These are phyloP conservation scores for Cephonodes hylas DNA, from an alignment of 2,888 invertebrate genomes.

Conservation along the genomic window DNA sequence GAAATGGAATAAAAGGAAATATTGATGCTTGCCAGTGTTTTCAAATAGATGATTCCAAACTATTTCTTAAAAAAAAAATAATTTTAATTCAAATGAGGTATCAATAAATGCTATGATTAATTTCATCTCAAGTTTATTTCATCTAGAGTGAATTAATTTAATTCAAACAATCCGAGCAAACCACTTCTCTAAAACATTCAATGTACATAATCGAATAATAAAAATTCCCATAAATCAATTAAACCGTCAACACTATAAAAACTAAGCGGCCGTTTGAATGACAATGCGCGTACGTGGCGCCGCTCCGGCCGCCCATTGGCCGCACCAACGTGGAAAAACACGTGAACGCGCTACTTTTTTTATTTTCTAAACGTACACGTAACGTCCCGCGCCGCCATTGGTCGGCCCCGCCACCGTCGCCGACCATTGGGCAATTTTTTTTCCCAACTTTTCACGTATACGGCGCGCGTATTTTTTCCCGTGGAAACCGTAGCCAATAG, in stretches of 20 bases:
- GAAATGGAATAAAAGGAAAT: background rate
- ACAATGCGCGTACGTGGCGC: slow-evolving; percentile 60
- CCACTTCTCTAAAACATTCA: too few species aligned
- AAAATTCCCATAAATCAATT: background rate
- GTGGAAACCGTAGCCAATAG: slow-evolving; percentile 72
- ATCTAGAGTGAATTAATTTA: too few species aligned
- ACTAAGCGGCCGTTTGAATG: slow-evolving; percentile 57
- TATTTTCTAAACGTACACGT: slow-evolving; percentile 76
- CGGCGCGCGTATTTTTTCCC: slow-evolving; percentile 67
- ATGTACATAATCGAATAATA: background rate
- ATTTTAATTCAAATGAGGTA: too few species aligned
- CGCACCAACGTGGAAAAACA: slow-evolving; percentile 71
- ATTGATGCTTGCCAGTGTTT: too few species aligned
- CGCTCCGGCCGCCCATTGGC: slow-evolving; percentile 59
- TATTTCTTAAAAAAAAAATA: too few species aligned
- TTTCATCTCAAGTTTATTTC: too few species aligned
- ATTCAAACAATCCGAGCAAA: too few species aligned
- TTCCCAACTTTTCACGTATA: slow-evolving; percentile 75
- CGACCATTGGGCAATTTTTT: slow-evolving; percentile 73
- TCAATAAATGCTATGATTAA: too few species aligned
- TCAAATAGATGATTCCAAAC: too few species aligned
- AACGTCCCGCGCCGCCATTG: slow-evolving; percentile 61
- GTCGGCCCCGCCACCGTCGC: slow-evolving; percentile 44
- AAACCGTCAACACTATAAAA: background rate
- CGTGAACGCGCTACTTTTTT: slow-evolving; percentile 52